Evolutionary conservation across 2,888 invertebrate species (phyloP), one percentile per base, ranked within the genome.

Genomic region (Girardia tigrina): DNA sequence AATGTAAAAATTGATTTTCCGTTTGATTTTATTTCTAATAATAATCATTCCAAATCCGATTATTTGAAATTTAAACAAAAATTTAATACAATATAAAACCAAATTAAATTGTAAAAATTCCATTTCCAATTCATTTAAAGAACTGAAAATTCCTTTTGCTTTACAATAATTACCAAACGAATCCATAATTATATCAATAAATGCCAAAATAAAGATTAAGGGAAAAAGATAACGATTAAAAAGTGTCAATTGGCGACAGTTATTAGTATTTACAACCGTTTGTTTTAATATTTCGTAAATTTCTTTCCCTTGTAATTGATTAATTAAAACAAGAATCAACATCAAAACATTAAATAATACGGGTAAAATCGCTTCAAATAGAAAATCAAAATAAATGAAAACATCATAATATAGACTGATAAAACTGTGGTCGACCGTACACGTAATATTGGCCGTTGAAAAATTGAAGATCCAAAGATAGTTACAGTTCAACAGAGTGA

Each of bases 61-160:
- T 12, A 56, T n/a, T 56, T 56, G 56, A 56, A 56, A 56, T 56
- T 56, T 56, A 56, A n/a, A 56, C n/a, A 56, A 56, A 6, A 56
- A 56, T 56, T 56, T 56, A 12, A 56, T n/a, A 23, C 56, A 56
- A 16, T 4, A 4, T 56, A 56, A n/a, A 4, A 56, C 56, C n/a
- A 56, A 56, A 56, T 56, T 56, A n/a, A 56, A 56, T 56, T 56
- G 56, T 4, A 20, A 4, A 56, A 8, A 4, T 56, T 56, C 56
- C 6, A 20, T 23, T 56, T 56, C 56, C 2, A 8, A 6, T 2
- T 56, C 23, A 12, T 56, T 56, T 16, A n/a, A 12, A 20, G n/a
- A 23, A 8, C 23, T 6, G 4, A 56, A 20, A 16, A 56, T 56
- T 56, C n/a, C 56, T 8, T 12, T 4, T 4, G 23, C 6, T 56